Evolutionary conservation across 2,888 invertebrate species (phyloP), one percentile per base, ranked within the genome.

Genomic region (Resseliella maxima): DNA sequence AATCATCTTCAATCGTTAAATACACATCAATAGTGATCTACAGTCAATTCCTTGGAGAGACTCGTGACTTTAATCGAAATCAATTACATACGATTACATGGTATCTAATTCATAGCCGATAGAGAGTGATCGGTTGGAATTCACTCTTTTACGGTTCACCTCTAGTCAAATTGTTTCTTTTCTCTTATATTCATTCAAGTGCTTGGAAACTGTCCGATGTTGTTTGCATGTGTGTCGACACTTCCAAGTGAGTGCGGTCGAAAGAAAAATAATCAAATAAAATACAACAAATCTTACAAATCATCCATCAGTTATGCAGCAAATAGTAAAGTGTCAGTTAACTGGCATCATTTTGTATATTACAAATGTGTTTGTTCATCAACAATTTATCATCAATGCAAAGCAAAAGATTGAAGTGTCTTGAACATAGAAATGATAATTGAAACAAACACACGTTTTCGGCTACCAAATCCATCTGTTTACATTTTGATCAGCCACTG

Each of bases 221-320:
- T 64, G 83, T 24, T 24, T 6, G 15, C 38, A 15, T 6, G n/a
- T 83, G 5, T 83, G 83, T 38, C 83, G 38, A 83, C 38, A 38
- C 38, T 36, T 81, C 81, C 5, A 38, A 38, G 38, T 38, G 38
- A 6, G 5, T 36, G n/a, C n/a, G n/a, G n/a, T n/a, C n/a, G 38
- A 12, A 38, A 36, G 38, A n/a, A n/a, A 83, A 83, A 38, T 8
- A 83, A 8, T 6, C 8, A 21, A 6, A 38, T n/a, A 38, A 83
- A 83, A 72, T 72, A 72, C 31, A 72, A 72, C 72, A 72, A 72
- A 83, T 38, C 83, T 83, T 83, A 38, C 83, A 83, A n/a, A 83
- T 83, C 83, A 83, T 83, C 38, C 83, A 83, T 38, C 83, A 83
- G 38, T 83, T 38, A 21, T 27, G 12, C 15, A 15, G 83, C 8